Evolutionary conservation across 1,140 invertebrate species (phyloP), one percentile per base, ranked within the genome.

Genomic region (Nautilus pompilius): DNA sequence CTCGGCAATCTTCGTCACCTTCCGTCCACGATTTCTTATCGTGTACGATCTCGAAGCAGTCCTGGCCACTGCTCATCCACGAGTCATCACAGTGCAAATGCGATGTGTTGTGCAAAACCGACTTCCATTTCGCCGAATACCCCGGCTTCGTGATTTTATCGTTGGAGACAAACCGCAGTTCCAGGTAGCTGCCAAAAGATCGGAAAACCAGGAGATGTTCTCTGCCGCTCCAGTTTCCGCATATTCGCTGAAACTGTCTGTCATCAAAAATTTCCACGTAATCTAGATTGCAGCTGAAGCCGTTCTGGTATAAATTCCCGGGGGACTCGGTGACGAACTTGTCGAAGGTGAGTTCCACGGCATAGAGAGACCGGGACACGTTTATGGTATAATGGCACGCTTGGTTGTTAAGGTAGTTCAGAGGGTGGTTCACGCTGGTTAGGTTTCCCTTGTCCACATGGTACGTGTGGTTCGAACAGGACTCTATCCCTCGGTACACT

Each of bases 1-100:
- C 78, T 8, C 80, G 77, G 67, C 90, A 91, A 66, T 88, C 85
- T 10, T 83, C 80, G 69, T 90, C 88, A 0, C 88, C 88, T 41
- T 87, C 85, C 2, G 79, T 73, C 90, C 90, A 91, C 0, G 85
- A 74, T 62, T 86, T 73, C 51, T 83, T 80, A 1, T 79, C 67
- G 60, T 88, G 85, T 33, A 88, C 77, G 0, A 87, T 84, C n/a
- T 85, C 78, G 65, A 90, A 84, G 69, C 88, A 89, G 69, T 87
- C 86, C 56, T 87, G 85, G 15, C 84, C 79, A 10, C 86, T 79
- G 0, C 80, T 75, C 15, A 89, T 84, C 87, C 88, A 89, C 15
- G 32, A 55, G 10, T 55, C 62, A 13, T 33, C 20, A 58, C 72
- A 72, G 0, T 17, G 28, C 17, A 29, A 15, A 3, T 6, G 45